A percentile compares a stretch with the other conserved stretches of the same genome.
Conservation (phyloP, 2,113 vertebrate species). For the Hippocampus zosterae region DNA sequence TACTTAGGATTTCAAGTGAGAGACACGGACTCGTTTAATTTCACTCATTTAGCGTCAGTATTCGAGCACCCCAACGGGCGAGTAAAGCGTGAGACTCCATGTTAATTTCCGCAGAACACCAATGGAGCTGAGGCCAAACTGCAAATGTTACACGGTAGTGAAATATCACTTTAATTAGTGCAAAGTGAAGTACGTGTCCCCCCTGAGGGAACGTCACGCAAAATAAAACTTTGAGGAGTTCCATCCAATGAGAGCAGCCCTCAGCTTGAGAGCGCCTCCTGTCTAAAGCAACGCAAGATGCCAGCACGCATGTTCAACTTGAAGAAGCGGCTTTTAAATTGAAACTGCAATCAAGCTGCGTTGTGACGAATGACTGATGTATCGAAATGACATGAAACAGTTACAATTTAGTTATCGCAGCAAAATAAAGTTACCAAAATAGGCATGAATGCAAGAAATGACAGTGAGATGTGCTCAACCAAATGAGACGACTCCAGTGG, state of each 20-base stretch:
- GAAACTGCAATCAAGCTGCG: background rate
- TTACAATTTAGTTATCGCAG: too few species aligned
- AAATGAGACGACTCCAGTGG: too few species aligned
- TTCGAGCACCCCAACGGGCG: slow-evolving; percentile 9
- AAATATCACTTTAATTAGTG: slow-evolving; percentile 48
- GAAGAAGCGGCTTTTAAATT: slow-evolving; percentile 14
- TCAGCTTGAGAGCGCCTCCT: slow-evolving; percentile 28
- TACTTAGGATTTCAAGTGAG: background rate
- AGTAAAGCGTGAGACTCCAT: slow-evolving; percentile 4
- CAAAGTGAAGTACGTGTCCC: slow-evolving; percentile 22
- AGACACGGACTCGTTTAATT: background rate
- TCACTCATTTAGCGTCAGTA: background rate
- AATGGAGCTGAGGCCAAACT: slow-evolving; percentile 18
- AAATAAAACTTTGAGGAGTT: slow-evolving; percentile 32
- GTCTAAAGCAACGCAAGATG: slow-evolving; percentile 43
- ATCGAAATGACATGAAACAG: too few species aligned
- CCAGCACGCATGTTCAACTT: slow-evolving; percentile 9
- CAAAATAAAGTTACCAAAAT: too few species aligned
- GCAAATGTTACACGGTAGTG: slow-evolving; percentile 24
- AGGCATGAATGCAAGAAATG: too few species aligned
- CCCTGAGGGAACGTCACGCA: slow-evolving; percentile 7
- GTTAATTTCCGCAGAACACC: slow-evolving; percentile 16
- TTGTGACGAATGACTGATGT: background rate
- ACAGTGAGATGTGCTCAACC: too few species aligned
- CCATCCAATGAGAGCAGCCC: slow-evolving; percentile 35